Evolutionary conservation across 2,113 vertebrate species (phyloP).

Genomic region (Amphilophus citrinellus): DNA sequence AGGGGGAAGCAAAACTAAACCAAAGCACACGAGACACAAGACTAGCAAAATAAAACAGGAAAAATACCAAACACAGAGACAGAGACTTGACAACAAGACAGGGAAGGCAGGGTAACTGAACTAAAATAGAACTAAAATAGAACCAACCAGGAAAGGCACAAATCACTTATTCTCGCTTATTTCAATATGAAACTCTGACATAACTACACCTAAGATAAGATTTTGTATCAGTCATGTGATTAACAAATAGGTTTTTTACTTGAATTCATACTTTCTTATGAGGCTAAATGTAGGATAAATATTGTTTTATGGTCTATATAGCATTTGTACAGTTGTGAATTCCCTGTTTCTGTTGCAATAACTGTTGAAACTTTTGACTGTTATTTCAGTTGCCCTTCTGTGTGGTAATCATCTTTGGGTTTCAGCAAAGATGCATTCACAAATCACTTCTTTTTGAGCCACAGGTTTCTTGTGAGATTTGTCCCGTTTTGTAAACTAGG

Average conservation of each 20-base stretch:
- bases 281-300: not conserved
- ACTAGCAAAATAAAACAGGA: too few species aligned
- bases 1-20: too few species aligned
- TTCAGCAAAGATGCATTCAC: not conserved
- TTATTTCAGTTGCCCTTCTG: constrained; percentile 10
- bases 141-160: not conserved
- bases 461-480: not conserved
- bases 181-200: not conserved
- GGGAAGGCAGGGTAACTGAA: too few species aligned
- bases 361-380: not conserved
- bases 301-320: not conserved
- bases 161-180: not conserved
- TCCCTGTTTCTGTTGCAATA: not conserved
- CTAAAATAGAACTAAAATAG: too few species aligned
- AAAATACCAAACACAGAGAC: too few species aligned
- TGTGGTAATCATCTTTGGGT: constrained; percentile 3
- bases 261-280: not conserved
- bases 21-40: too few species aligned
- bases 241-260: not conserved
- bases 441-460: not conserved
- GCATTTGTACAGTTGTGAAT: not conserved
- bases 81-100: too few species aligned
- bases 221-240: not conserved
- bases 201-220: not conserved
- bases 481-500: not conserved